These are phyloP conservation scores for Folsomia candida DNA, from an alignment of 2,888 invertebrate genomes.

Conservation along the genomic window DNA sequence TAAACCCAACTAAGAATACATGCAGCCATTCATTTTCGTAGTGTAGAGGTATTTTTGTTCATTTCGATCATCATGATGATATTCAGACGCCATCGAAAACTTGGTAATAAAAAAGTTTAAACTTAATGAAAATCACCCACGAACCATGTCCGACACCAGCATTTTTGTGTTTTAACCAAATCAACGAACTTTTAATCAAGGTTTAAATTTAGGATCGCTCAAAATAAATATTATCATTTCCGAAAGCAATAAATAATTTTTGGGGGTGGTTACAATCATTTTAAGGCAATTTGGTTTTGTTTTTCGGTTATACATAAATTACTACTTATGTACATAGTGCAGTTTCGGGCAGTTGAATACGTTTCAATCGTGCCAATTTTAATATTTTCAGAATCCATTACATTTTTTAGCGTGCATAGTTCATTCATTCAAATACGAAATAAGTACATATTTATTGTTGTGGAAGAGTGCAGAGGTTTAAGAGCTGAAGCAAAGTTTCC, in stretches of 20 bases:
- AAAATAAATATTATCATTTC: constrained; percentile 39
- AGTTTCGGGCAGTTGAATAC: no score
- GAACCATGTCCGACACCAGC: no score
- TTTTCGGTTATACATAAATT: no score
- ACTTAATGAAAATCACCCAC: no score
- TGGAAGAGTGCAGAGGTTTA: neutral
- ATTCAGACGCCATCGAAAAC: no score
- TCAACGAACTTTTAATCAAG: neutral
- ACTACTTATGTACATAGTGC: neutral
- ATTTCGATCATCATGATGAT: no score
- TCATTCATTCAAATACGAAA: neutral
- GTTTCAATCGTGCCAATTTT: neutral
- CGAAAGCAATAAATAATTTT: constrained; percentile 39
- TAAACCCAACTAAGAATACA: no score
- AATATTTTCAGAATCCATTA: neutral
- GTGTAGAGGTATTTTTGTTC: no score
- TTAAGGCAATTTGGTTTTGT: no score
- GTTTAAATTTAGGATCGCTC: constrained; percentile 14
- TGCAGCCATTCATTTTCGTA: neutral
- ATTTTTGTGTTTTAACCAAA: no score
- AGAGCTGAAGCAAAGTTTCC: neutral
- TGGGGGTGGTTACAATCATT: no score
- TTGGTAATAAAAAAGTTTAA: no score
- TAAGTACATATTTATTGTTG: neutral
- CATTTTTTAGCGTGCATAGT: neutral